Conservation (phyloP, 2,113 vertebrate species). For the Myotis brandtii region DNA sequence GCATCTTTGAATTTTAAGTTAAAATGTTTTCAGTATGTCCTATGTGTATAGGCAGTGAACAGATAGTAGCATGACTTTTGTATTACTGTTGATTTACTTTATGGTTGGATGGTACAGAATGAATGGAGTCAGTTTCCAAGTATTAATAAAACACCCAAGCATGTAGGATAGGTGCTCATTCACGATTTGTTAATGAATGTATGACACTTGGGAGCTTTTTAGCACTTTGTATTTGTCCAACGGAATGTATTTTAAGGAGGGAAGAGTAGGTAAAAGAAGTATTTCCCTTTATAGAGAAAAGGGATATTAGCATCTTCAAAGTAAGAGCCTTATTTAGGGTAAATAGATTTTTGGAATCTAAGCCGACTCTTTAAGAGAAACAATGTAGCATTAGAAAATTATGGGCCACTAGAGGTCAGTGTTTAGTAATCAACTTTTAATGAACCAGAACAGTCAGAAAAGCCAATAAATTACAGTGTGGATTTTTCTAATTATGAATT, state of each 20-base stretch:
- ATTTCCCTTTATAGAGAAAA: slow-evolving; percentile 15
- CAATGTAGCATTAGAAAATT: slow-evolving; percentile 67
- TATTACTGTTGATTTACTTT: slow-evolving; percentile 29
- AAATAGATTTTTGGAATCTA: slow-evolving; percentile 5
- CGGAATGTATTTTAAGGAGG: slow-evolving; percentile 54
- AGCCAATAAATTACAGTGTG: slow-evolving; percentile 93
- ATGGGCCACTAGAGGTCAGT: slow-evolving; percentile 94
- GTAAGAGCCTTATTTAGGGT: neutral
- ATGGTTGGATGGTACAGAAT: neutral
- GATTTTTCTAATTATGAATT: slow-evolving; percentile 97
- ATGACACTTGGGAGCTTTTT: slow-evolving; percentile 25
- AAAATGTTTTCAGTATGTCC: neutral
- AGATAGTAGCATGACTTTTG: neutral
- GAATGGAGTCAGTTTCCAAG: slow-evolving; percentile 12
- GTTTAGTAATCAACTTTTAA: slow-evolving; percentile 95
- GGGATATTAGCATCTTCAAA: slow-evolving; percentile 59
- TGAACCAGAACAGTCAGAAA: slow-evolving; percentile 93
- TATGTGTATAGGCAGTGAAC: neutral
- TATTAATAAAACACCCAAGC: slow-evolving; percentile 8
- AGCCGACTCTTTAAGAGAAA: slow-evolving; percentile 54
- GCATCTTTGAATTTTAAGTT: slow-evolving; percentile 51
- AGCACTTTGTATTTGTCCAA: slow-evolving; percentile 19
- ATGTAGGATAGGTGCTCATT: neutral
- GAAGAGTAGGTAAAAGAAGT: neutral
- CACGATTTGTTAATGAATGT: slow-evolving; percentile 9